These are phyloP conservation scores for Lota lota DNA, from an alignment of 2,113 vertebrate genomes.

Conservation along the genomic window DNA sequence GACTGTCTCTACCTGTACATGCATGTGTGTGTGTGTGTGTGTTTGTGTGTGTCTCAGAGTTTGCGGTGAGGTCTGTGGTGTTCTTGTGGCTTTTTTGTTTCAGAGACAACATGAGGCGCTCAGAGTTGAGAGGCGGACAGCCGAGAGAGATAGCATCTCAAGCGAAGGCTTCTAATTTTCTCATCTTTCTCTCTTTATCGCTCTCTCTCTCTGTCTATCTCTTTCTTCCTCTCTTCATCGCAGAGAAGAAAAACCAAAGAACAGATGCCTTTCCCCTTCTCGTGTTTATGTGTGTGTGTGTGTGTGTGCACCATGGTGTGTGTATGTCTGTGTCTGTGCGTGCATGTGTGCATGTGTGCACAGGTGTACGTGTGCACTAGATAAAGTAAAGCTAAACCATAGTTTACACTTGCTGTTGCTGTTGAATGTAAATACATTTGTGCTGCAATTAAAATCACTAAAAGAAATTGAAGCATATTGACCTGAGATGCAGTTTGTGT, in stretches of 20 bases:
- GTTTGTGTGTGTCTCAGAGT: slow-evolving; percentile 33
- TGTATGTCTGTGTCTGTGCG: neutral
- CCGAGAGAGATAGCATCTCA: slow-evolving; percentile 52
- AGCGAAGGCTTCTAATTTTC: slow-evolving; percentile 24
- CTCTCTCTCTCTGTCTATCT: slow-evolving; percentile 29
- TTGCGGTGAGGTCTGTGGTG: slow-evolving; percentile 71
- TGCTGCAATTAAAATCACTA: too few relatives aligned
- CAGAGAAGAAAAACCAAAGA: slow-evolving; percentile 30
- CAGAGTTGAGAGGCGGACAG: slow-evolving; percentile 54
- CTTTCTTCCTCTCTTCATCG: neutral
- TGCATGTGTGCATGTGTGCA: neutral
- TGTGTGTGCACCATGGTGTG: neutral
- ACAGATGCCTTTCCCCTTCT: slow-evolving; percentile 36
- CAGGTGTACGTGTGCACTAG: neutral
- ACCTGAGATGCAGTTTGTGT: too few relatives aligned
- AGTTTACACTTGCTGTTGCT: too few relatives aligned
- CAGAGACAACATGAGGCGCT: slow-evolving; percentile 58
- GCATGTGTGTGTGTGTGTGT: neutral
- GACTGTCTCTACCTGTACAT: neutral
- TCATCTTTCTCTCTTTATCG: slow-evolving; percentile 31
- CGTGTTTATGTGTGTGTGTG: slow-evolving; percentile 35
- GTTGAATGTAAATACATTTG: too few relatives aligned
- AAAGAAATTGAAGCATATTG: too few relatives aligned
- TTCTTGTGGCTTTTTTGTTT: slow-evolving; percentile 75
- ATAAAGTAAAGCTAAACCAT: neutral